phyloP scores from a whole-genome alignment of 2,888 invertebrate genomes.

The Dicranocentrus wangi region DNA sequence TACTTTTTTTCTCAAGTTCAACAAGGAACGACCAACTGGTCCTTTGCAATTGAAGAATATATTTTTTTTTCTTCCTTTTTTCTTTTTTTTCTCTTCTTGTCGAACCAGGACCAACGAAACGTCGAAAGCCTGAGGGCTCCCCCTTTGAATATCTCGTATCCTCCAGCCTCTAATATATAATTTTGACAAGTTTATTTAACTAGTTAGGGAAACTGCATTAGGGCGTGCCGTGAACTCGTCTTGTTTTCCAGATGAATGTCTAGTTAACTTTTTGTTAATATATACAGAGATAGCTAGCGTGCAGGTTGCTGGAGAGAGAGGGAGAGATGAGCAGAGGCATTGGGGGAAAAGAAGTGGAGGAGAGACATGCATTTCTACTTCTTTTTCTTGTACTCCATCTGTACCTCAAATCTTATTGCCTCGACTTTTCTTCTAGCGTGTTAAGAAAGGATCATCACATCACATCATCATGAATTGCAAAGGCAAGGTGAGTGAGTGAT shows the following conservation, averaged over 20 bases:
- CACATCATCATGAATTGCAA: too few species aligned
- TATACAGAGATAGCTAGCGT: conserved; percentile 26
- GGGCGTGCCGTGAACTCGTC: conserved; percentile 71
- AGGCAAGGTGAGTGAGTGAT: too few species aligned
- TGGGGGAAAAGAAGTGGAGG: too few species aligned
- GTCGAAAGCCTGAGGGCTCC: conserved; percentile 48
- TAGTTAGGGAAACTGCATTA: conserved; percentile 72
- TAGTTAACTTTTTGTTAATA: conserved; percentile 69
- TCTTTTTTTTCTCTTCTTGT: conserved; percentile 25
- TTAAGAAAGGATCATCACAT: too few species aligned
- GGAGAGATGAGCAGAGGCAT: too few species aligned
- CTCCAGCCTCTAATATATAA: conserved; percentile 69
- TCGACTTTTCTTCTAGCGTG: too few species aligned
- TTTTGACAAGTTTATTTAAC: conserved; percentile 73
- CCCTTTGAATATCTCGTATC: conserved; percentile 52
- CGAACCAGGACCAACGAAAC: conserved; percentile 52
- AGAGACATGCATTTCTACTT: too few species aligned
- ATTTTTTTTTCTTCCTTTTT: neutral
- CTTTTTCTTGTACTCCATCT: too few species aligned
- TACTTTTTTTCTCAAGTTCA: neutral
- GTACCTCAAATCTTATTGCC: too few species aligned
- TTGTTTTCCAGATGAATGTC: conserved; percentile 71
- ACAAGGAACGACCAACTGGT: neutral
- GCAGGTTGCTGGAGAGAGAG: conserved; percentile 41
- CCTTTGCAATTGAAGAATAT: neutral